Evolutionary conservation across 30 jellyfish, hydroid and myxozoan genomes (phyloP).

Genomic region (Aurelia aurita): DNA sequence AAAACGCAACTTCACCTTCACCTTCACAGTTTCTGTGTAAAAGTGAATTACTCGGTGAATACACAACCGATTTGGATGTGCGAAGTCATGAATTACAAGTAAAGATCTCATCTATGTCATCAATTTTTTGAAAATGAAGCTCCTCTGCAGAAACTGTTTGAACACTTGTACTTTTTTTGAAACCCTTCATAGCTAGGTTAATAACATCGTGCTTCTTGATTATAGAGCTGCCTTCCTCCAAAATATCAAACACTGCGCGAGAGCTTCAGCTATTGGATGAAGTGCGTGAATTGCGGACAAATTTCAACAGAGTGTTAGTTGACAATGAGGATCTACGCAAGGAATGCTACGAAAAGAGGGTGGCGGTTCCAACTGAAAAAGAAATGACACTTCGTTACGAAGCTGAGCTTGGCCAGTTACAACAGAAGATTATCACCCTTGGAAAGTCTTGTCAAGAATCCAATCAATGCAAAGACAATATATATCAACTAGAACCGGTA

Average conservation of each 20-base stretch:
- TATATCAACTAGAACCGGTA: background rate
- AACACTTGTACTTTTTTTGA: no score
- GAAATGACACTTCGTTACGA: slow-evolving; percentile 21
- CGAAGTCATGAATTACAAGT: no score
- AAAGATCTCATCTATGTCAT: no score
- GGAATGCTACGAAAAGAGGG: slow-evolving; percentile 8
- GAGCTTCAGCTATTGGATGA: slow-evolving; percentile 70
- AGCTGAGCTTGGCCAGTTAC: slow-evolving; percentile 15
- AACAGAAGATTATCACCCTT: slow-evolving; percentile 24
- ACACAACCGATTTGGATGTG: no score
- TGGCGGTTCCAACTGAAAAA: slow-evolving; percentile 3
- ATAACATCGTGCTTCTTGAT: background rate
- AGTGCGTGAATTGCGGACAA: slow-evolving; percentile 61
- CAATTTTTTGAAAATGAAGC: no score
- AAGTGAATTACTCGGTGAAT: no score
- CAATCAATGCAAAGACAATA: slow-evolving; percentile 14
- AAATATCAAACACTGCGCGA: slow-evolving; percentile 35
- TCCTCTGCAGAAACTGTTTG: no score
- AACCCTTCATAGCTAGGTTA: background rate
- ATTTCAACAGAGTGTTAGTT: slow-evolving; percentile 35
- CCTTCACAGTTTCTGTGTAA: no score
- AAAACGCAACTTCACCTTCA: no score
- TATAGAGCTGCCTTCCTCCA: slow-evolving; percentile 13
- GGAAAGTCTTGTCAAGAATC: slow-evolving; percentile 48
- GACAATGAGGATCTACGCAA: slow-evolving; percentile 48